Percentiles rank a stretch among this genome's conserved stretches.
These are phyloP conservation scores for Oxygymnocypris stewartii DNA, from an alignment of 2,113 vertebrate genomes.

Conservation along the genomic window DNA sequence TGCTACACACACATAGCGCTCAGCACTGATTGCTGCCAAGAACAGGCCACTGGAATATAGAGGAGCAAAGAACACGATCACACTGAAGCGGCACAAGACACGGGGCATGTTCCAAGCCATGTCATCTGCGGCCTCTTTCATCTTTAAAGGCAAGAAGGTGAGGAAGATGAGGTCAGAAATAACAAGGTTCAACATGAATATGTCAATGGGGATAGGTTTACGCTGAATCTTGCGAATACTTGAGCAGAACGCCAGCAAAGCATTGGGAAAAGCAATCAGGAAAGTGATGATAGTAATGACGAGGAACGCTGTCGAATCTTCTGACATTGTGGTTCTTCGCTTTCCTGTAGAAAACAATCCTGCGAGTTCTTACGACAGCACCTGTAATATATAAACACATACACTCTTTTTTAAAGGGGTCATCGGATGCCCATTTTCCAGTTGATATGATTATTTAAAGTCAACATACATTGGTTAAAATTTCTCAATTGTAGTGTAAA, in stretches of 20 bases:
- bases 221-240: slow-evolving; percentile 63
- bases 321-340: not conserved
- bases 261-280: slow-evolving; percentile 59
- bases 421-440: no score
- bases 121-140: slow-evolving; percentile 31
- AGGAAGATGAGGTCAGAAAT: not conserved
- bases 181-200: slow-evolving; percentile 73
- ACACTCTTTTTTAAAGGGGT: not conserved
- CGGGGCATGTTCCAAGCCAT: slow-evolving; percentile 2
- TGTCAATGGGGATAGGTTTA: slow-evolving; percentile 58
- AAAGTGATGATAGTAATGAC: slow-evolving; percentile 68
- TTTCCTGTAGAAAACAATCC: no score
- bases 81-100: not conserved
- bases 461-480: no score
- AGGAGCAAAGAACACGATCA: slow-evolving; percentile 59
- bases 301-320: slow-evolving; percentile 12
- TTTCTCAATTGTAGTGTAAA: no score
- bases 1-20: slow-evolving; percentile 69
- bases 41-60: slow-evolving; percentile 67
- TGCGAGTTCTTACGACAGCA: not conserved
- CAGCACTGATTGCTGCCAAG: slow-evolving; percentile 64
- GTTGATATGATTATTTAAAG: no score
- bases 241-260: slow-evolving; percentile 67
- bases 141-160: slow-evolving; percentile 41
- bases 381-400: not conserved